A percentile compares a stretch with the other conserved stretches of the same genome.
Conservation (phyloP, 2,888 invertebrate genomes). For the Philopedon plagiatum region DNA sequence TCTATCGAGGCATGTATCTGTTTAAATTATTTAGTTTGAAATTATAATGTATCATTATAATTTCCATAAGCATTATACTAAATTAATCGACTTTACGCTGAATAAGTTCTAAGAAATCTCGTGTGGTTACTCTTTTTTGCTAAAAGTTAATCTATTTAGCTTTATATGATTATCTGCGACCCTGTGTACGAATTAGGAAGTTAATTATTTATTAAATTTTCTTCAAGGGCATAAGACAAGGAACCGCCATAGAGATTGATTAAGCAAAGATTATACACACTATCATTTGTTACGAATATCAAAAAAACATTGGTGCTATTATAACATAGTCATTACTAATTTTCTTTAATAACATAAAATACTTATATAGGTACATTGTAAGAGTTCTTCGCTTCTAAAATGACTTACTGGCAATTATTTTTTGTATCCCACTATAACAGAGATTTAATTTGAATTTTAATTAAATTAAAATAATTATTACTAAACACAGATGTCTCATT, state of each 20-base stretch:
- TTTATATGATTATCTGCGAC: neutral
- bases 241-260: neutral
- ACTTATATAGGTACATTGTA: too few species aligned
- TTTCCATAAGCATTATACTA: neutral
- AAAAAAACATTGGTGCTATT: too few species aligned
- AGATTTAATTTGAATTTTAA: too few species aligned
- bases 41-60: conserved; percentile 18
- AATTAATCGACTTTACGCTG: conserved; percentile 10
- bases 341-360: too few species aligned
- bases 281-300: too few species aligned
- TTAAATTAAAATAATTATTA: too few species aligned
- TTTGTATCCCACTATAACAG: too few species aligned
- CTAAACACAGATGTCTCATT: too few species aligned
- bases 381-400: too few species aligned
- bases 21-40: neutral
- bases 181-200: too few species aligned
- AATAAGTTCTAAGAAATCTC: conserved; percentile 3
- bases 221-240: conserved; percentile 6
- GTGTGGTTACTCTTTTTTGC: neutral
- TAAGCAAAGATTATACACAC: neutral
- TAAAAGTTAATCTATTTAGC: conserved; percentile 4
- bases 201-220: conserved; percentile 1
- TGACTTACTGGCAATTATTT: too few species aligned
- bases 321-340: too few species aligned
- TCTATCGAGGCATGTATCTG: neutral